Evolutionary conservation across 2,113 vertebrate genomes (phyloP), one percentile per base, ranked within the genome.

Genomic region (Spea bombifrons): DNA sequence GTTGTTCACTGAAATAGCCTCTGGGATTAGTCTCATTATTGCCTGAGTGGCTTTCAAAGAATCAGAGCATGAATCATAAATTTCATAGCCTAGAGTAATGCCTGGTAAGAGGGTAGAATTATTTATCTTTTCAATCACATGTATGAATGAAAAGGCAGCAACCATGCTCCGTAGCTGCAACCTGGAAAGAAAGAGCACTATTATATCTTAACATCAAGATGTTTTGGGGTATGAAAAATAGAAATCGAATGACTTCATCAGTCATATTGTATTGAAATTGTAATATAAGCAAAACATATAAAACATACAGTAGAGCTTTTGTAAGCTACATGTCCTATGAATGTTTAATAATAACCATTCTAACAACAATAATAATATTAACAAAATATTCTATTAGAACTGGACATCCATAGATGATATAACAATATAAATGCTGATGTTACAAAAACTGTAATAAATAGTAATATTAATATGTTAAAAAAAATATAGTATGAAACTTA

Each of bases 41-140:
- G 74, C 83, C 47, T 87, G 82, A 72, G 88, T 12, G 4, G 90
- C 87, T 80, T 86, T 90, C 67, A 82, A 84, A 4, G 86, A 80
- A 72, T 85, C 73, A 9, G 85, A 69, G 73, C 91, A 92, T 0
- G 90, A 87, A 81, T 91, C 90, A 81, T 86, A 90, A 82, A 90
- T 81, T 64, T 84, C 9, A 76, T 91, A 92, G 48, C 90, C 91
- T 30, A 92, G 84, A 30, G 30, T 83, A 30, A 90, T 83, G 10
- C 86, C 87, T 0, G 86, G 89, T 8, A 92, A 85, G 66, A 90
- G 82, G 17, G 83, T 82, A 3, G 84, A 83, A 47, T 88, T 87
- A 66, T 92, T 92, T 55, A 90, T 85, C 3, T 69, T 64, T 70
- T 90, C 88, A n/a, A 92, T 90, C 65, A 87, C 84, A 57, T 92